Evolutionary conservation across 2,113 vertebrate species (phyloP).

Genomic region (Rhinoderma darwinii): DNA sequence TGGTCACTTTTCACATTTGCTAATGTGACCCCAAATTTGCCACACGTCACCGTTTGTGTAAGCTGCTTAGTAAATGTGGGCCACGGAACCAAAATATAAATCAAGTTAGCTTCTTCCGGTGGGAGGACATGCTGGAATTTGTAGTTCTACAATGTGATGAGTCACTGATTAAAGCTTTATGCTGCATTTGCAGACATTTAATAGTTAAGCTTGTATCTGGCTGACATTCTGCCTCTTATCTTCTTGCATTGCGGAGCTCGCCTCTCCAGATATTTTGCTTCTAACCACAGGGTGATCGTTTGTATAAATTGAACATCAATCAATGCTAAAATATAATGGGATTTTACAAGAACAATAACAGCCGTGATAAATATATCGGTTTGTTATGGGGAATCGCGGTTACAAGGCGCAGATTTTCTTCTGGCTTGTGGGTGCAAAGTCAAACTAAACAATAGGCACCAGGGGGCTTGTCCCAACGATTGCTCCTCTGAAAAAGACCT

Average conservation of each 20-base stretch:
- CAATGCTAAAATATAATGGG: slow-evolving; percentile 56
- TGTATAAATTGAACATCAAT: slow-evolving; percentile 49
- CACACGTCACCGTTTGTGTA: no score
- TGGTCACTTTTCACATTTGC: no score
- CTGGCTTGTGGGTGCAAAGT: slow-evolving; percentile 40
- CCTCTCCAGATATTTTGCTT: slow-evolving; percentile 43
- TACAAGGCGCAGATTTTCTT: not conserved
- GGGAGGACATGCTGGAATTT: not conserved
- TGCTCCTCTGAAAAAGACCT: slow-evolving; percentile 28
- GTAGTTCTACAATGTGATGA: not conserved
- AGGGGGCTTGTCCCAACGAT: slow-evolving; percentile 20
- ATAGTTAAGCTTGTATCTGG: slow-evolving; percentile 7
- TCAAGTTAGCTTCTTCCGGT: no score
- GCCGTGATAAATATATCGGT: slow-evolving; percentile 51
- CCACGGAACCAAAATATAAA: no score
- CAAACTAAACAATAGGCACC: slow-evolving; percentile 52
- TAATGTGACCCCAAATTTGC: no score
- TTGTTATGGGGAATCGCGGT: slow-evolving; percentile 18
- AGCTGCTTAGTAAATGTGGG: no score
- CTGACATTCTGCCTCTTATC: not conserved
- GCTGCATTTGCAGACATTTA: not conserved
- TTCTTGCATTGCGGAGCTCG: slow-evolving; percentile 13
- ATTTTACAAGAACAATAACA: slow-evolving; percentile 54
- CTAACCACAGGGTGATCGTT: slow-evolving; percentile 45
- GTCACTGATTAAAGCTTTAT: not conserved